Percentiles rank a stretch among this genome's conserved stretches.
Conservation (phyloP, 2,888 invertebrate genomes). For the Belgica antarctica region DNA sequence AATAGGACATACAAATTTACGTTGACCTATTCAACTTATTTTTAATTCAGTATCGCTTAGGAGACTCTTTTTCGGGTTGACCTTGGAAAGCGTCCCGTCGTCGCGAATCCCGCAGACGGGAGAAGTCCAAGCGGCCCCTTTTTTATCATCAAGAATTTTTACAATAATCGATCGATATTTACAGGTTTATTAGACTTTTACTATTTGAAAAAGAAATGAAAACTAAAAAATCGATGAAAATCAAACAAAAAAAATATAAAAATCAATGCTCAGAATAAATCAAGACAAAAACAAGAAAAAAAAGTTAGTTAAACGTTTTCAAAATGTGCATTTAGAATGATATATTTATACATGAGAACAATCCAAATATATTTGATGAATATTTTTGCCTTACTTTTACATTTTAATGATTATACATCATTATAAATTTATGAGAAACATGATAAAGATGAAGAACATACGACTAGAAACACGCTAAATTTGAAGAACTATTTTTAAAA, state of each 20-base stretch:
- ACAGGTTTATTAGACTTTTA: constrained; percentile 43
- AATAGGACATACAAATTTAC: constrained; percentile 2
- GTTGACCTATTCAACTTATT: not conserved
- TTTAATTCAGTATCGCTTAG: constrained; percentile 8
- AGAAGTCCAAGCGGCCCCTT: not conserved
- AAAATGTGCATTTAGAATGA: constrained; percentile 45
- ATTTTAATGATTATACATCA: constrained; percentile 44
- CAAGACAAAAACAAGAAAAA: constrained; percentile 26
- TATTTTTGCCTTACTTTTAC: constrained; percentile 48
- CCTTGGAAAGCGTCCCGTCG: too few relatives aligned
- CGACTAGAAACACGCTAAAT: not conserved
- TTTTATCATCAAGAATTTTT: constrained; percentile 39
- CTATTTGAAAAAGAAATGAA: constrained; percentile 37
- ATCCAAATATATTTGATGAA: constrained; percentile 49
- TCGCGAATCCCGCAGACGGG: too few relatives aligned
- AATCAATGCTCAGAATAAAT: constrained; percentile 34
- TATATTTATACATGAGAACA: constrained; percentile 45
- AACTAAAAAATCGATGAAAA: constrained; percentile 25
- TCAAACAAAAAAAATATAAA: constrained; percentile 35
- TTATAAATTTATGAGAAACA: constrained; percentile 36
- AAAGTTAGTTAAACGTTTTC: constrained; percentile 43
- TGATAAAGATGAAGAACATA: constrained; percentile 21
- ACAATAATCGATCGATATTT: constrained; percentile 42
- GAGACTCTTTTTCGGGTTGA: constrained; percentile 15
- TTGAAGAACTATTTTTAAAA: not conserved